These are phyloP conservation scores for Pocillopora meandrina DNA, from an alignment of 92 coral and sea anemone species.

Conservation along the genomic window DNA sequence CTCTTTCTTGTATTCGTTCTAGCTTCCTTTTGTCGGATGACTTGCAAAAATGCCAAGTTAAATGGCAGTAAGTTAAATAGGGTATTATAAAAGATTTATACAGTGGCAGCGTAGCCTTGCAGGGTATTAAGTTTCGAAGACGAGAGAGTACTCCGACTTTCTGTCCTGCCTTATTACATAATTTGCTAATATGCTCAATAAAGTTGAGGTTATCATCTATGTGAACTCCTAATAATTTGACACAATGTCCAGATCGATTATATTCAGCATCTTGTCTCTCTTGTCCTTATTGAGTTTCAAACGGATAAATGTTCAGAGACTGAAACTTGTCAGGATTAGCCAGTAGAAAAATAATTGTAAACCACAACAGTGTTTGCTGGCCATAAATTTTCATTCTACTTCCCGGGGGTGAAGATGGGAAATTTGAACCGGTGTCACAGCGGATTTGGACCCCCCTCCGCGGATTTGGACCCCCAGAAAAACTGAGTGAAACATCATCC, in stretches of 20 bases:
- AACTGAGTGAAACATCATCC: too few relatives aligned
- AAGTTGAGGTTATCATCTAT: too few relatives aligned
- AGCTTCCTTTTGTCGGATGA: slow-evolving; percentile 39
- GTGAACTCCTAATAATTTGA: too few relatives aligned
- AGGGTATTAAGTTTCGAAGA: too few relatives aligned
- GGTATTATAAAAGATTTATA: slow-evolving; percentile 27
- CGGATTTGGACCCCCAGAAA: too few relatives aligned
- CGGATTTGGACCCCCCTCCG: too few relatives aligned
- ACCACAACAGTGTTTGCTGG: neutral
- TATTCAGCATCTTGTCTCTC: neutral
- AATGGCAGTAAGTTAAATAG: slow-evolving; percentile 21
- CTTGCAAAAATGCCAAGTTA: slow-evolving; percentile 28
- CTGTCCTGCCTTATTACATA: too few relatives aligned
- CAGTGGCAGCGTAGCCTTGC: neutral
- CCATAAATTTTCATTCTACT: neutral
- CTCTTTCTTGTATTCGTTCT: slow-evolving; percentile 29
- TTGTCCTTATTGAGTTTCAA: slow-evolving; percentile 15
- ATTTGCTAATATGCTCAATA: too few relatives aligned
- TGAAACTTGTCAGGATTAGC: slow-evolving; percentile 37
- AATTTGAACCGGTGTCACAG: too few relatives aligned
- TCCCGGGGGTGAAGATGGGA: neutral
- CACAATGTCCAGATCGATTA: neutral
- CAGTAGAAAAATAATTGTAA: neutral
- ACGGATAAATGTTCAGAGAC: slow-evolving; percentile 11
- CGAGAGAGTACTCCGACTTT: too few relatives aligned